Evolutionary conservation across 1,140 invertebrate species (phyloP).

Genomic region (Asobara japonica): DNA sequence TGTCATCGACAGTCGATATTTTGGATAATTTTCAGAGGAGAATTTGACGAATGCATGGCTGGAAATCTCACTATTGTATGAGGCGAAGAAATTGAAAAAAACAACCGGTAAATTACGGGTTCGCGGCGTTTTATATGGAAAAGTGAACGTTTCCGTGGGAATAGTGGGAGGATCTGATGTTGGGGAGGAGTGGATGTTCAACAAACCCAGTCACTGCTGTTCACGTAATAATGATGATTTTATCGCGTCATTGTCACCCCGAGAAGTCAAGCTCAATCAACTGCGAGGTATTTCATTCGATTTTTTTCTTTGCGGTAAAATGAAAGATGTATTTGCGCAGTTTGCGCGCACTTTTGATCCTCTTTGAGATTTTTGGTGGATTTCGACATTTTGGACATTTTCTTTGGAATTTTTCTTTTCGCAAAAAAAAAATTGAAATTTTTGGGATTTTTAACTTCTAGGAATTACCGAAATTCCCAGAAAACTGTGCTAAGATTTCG

Average conservation of each 20-base stretch:
- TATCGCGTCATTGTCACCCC: constrained; percentile 37
- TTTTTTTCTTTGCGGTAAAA: not conserved
- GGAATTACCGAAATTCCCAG: no score
- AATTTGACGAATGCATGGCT: constrained; percentile 2
- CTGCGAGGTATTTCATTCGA: not conserved
- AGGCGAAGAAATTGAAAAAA: constrained; percentile 41
- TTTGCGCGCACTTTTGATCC: no score
- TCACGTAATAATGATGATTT: not conserved
- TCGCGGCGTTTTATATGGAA: constrained; percentile 54
- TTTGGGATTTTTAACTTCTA: no score
- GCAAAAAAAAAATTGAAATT: no score
- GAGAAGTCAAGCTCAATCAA: constrained; percentile 6
- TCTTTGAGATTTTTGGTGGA: no score
- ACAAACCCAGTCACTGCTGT: not conserved
- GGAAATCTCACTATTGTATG: not conserved
- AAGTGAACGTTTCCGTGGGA: constrained; percentile 52
- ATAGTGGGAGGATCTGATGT: constrained; percentile 50
- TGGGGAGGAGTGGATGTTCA: constrained; percentile 35
- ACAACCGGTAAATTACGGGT: constrained; percentile 47
- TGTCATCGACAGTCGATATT: constrained; percentile 7
- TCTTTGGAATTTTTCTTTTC: no score
- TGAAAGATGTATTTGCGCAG: not conserved
- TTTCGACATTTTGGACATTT: no score
- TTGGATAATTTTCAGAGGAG: no score
- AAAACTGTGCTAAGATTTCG: no score